A percentile compares a stretch with the other conserved stretches of the same genome.
These are phyloP conservation scores for Nemotelus pantherinus DNA, from an alignment of 2,888 invertebrate species.

Conservation along the genomic window DNA sequence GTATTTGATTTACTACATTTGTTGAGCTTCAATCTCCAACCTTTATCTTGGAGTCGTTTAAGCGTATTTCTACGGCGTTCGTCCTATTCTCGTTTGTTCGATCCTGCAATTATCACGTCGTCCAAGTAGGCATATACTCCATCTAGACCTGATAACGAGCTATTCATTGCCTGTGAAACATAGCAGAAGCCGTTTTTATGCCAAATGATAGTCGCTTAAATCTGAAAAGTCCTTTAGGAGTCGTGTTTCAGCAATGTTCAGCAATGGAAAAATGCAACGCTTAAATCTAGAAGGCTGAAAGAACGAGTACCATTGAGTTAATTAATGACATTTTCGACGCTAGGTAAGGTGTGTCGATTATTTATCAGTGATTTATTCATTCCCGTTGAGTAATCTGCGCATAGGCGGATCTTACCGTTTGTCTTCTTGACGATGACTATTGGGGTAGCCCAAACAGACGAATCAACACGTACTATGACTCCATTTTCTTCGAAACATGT, in stretches of 20 bases:
- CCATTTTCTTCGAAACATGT: not conserved
- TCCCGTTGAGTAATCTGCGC: not conserved
- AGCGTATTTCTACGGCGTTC: not conserved
- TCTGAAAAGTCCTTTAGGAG: conserved; percentile 5
- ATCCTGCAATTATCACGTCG: conserved; percentile 1
- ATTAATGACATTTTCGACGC: not conserved
- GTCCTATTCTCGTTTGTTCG: not conserved
- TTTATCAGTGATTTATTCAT: not conserved
- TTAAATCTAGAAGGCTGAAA: conserved; percentile 2
- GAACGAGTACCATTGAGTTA: not conserved
- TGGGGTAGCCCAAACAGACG: conserved; percentile 3
- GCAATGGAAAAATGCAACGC: not conserved
- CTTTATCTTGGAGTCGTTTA: not conserved
- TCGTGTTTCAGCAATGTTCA: not conserved
- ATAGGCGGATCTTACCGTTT: not conserved
- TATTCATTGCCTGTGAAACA: not conserved
- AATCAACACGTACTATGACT: conserved; percentile 12
- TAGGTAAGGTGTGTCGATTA: conserved; percentile 12
- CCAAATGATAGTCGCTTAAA: conserved; percentile 8
- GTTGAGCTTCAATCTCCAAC: conserved; percentile 9
- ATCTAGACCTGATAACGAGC: not conserved
- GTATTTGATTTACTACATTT: not conserved
- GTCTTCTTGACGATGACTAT: not conserved
- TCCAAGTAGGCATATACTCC: not conserved
- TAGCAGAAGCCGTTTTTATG: not conserved